phyloP scores from a whole-genome alignment of 2,797 vertebrate species.

The Lacerta bilineata region DNA sequence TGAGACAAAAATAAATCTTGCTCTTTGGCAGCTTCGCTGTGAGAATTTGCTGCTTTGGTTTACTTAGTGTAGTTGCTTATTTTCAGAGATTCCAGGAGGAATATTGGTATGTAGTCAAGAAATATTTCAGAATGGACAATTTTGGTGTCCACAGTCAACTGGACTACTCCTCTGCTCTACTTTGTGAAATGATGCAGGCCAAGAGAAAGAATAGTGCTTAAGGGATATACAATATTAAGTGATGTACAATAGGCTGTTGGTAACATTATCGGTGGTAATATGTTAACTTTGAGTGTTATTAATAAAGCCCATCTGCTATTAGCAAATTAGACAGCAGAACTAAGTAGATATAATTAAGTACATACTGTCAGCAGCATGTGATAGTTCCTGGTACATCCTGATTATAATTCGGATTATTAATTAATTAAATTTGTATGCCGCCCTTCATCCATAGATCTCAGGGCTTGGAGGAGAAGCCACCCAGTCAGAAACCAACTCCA shows the following conservation, averaged over 20 bases:
- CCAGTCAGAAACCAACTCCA: too few relatives aligned
- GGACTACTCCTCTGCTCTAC: neutral
- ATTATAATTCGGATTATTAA: too few relatives aligned
- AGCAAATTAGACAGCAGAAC: neutral
- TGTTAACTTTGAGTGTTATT: neutral
- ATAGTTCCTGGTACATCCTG: too few relatives aligned
- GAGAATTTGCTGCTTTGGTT: conserved; percentile 7
- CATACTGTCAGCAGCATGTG: neutral
- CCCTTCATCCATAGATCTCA: too few relatives aligned
- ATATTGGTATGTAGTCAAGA: neutral
- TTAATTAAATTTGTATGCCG: too few relatives aligned
- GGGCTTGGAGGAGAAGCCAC: too few relatives aligned
- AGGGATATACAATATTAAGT: neutral
- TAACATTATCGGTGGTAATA: neutral
- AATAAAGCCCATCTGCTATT: neutral
- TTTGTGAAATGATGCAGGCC: neutral
- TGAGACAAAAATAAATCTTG: neutral
- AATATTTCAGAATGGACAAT: neutral
- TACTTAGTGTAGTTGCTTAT: conserved; percentile 14
- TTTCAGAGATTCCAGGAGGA: conserved; percentile 12
- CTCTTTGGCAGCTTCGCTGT: neutral
- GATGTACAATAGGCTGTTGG: neutral
- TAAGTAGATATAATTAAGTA: neutral
- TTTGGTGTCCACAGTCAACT: too few relatives aligned
- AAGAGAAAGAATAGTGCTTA: conserved; percentile 13